Base-by-base conservation (phyloP, 2,888 invertebrate genomes). In the Hirtodrosophila cameraria region DNA sequence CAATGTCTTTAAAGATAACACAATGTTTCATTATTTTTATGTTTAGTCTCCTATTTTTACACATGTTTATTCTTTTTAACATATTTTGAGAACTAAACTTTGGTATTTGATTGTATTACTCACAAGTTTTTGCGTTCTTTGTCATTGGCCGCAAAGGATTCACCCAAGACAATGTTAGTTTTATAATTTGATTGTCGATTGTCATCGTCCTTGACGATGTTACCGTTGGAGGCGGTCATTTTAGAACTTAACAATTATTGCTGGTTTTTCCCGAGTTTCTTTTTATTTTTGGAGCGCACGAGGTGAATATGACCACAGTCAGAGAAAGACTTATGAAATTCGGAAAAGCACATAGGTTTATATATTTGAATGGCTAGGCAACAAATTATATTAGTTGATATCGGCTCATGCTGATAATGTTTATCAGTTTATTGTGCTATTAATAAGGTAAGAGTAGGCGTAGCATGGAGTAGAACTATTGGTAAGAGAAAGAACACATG, bases 191-290 rank as follows among this genome's bases (percentile, higher is more conserved):
- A 75, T 9, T 66, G 52, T 33, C 52, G 48, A 23, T 64, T 49
- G 0, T 52, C 69, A 48, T 81, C 70, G 57, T 80, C 80, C 82
- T 81, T 57, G 79, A 39, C 66, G 75, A 63, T 52, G 18, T 52
- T 62, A 27, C 85, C 80, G 69, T 80, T 80, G 2, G 64, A 57
- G 18, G 42, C 78, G 41, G 82, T 58, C 80, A 80, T 80, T 55
- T 4, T 54, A 15, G 4, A 31, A 25, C 11, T 6, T 5, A 27
- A 36, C 38, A 12, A 28, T 7, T 18, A 3, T 12, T 33, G 13
- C 28, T 27, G 35, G 11, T n/a, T 28, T 52, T 25, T 18, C 2
- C 2, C 2, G 1, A 5, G 2, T 2, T 8, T 7, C 4, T 23
- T 3, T 16, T 7, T 36, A 30, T 9, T 36, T 6, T 41, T 25